These are phyloP conservation scores for Anoplophora glabripennis DNA, from an alignment of 1,140 invertebrate genomes.

Conservation along the genomic window DNA sequence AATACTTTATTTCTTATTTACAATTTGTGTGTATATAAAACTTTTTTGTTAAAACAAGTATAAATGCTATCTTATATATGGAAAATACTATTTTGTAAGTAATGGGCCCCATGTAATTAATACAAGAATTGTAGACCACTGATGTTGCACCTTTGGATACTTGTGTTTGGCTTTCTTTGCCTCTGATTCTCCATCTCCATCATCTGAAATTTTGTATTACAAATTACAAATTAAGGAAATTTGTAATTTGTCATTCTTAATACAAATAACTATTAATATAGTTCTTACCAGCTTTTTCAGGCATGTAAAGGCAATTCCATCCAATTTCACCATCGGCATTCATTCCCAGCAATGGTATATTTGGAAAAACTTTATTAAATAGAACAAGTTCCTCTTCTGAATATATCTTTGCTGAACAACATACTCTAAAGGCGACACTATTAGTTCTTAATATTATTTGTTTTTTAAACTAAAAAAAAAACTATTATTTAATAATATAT, in stretches of 20 bases:
- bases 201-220: too few species aligned
- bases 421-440: conserved; percentile 30
- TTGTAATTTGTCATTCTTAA: too few species aligned
- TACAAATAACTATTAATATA: too few species aligned
- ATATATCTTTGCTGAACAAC: conserved; percentile 31
- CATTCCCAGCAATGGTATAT: conserved; percentile 28
- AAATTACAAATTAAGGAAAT: too few species aligned
- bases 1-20: too few species aligned
- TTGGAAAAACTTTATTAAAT: conserved; percentile 35
- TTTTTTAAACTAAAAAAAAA: conserved; percentile 33
- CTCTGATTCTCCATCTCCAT: not conserved
- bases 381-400: conserved; percentile 26
- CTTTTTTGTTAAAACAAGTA: too few species aligned
- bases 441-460: conserved; percentile 25
- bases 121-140: conserved; percentile 24
- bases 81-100: not conserved
- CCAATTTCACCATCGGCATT: conserved; percentile 37
- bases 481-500: not conserved
- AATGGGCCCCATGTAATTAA: conserved; percentile 22
- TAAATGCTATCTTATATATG: too few species aligned
- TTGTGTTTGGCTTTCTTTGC: conserved; percentile 16
- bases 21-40: too few species aligned
- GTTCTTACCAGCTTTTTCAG: too few species aligned
- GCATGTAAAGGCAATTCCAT: too few species aligned
- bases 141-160: conserved; percentile 20